Evolutionary conservation across 1,140 invertebrate species (phyloP).

Genomic region (Cotesia vestalis): DNA sequence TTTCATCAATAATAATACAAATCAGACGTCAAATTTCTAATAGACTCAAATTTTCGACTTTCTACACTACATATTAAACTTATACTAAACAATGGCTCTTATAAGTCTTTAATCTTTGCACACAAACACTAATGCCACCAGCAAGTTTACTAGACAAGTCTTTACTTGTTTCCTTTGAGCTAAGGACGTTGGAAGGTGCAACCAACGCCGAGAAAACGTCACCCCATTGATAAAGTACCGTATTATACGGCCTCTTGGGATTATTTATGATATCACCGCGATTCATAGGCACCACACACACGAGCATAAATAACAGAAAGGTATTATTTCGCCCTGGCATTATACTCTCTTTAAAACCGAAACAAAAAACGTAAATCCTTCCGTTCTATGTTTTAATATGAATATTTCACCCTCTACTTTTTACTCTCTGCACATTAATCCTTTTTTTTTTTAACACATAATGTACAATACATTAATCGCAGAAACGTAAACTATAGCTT

Average conservation of each 20-base stretch:
- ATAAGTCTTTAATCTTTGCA: neutral
- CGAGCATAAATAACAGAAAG: neutral
- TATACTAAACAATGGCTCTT: neutral
- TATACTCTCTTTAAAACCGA: neutral
- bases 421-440: too few relatives aligned
- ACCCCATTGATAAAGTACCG: conserved; percentile 26
- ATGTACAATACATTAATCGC: too few relatives aligned
- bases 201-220: neutral
- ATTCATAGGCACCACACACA: neutral
- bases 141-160: too few relatives aligned
- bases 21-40: too few relatives aligned
- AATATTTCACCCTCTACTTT: too few relatives aligned
- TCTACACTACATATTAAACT: too few relatives aligned
- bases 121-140: neutral
- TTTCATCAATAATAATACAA: too few relatives aligned
- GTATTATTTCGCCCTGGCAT: conserved; percentile 4
- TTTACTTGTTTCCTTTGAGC: neutral
- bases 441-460: too few relatives aligned
- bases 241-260: conserved; percentile 26
- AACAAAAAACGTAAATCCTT: neutral
- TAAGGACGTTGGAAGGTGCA: conserved; percentile 1
- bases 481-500: too few relatives aligned
- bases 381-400: neutral
- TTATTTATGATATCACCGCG: conserved; percentile 26
- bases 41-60: too few relatives aligned